Evolutionary conservation across 2,888 invertebrate genomes (phyloP), one percentile per base, ranked within the genome.

Genomic region (Aplocera efformata): DNA sequence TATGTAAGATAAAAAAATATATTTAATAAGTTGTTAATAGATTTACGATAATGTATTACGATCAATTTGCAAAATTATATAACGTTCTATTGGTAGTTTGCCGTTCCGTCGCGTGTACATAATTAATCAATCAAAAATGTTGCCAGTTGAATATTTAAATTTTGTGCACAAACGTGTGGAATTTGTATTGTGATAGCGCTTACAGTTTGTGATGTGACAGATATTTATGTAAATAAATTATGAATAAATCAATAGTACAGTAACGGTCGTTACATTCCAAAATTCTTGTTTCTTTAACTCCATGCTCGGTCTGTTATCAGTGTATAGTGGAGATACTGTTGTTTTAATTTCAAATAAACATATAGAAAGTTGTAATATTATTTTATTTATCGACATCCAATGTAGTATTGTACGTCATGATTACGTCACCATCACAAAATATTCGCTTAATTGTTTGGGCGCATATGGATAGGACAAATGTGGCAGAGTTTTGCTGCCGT

Each of bases 11-110:
- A 72, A 75, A n/a, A n/a, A n/a, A 70, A 70, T 5, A 70, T 73
- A 76, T 74, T 80, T 81, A 77, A 69, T 71, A 86, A 88, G 86
- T 85, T 86, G 86, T 88, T 88, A 74, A 84, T 88, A 86, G 83
- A 53, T 58, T 78, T 80, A 79, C 70, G 67, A 61, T 74, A 79
- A 77, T 77, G 72, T 80, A 79, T 77, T 75, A 70, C 65, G 70
- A 81, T 79, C 72, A 76, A 76, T 70, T 78, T 72, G 71, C 76
- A 71, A 78, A 79, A 79, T 75, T 74, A 75, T 72, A 63, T 70
- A 61, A 67, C 63, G 67, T 72, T 62, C 67, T 56, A 55, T 47
- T 49, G 50, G 42, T 56, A 56, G 57, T 48, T 55, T 56, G 54
- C 57, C 53, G 54, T 59, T 49, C 35, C 48, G 13, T 17, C 13